These are phyloP conservation scores for Harpagoxenus sublaevis DNA, from an alignment of 2,888 invertebrate species.

Conservation along the genomic window DNA sequence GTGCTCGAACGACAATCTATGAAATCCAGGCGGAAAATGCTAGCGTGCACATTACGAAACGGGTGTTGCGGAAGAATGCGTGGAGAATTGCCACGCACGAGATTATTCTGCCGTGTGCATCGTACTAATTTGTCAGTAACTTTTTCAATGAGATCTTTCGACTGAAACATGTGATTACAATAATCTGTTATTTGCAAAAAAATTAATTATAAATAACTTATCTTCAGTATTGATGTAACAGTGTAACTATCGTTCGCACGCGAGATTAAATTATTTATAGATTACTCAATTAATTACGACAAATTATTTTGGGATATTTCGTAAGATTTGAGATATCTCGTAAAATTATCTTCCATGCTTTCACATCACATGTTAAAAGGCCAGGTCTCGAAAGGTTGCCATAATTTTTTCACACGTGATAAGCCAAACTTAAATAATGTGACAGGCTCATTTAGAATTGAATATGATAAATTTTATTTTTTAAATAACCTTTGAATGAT, in stretches of 20 bases:
- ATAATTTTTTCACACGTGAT: not conserved
- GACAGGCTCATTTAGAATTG: not conserved
- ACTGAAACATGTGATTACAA: not conserved
- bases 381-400: not conserved
- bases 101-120: not conserved
- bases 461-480: not conserved
- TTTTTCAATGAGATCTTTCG: not conserved
- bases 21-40: slow-evolving; percentile 11
- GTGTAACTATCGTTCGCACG: not conserved
- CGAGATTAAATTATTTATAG: not conserved
- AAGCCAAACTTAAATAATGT: not conserved
- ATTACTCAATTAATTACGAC: not conserved
- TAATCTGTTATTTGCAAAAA: not conserved
- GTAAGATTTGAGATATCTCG: not conserved
- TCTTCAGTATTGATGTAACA: not conserved
- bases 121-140: not conserved
- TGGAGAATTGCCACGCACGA: not conserved
- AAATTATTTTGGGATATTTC: not conserved
- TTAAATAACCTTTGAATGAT: not conserved
- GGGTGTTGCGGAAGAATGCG: not conserved
- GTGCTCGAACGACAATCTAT: slow-evolving; percentile 18
- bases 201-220: not conserved
- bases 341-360: not conserved
- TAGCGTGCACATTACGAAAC: slow-evolving; percentile 8
- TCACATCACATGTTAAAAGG: not conserved